A percentile compares a stretch with the other conserved stretches of the same genome.
Evolutionary conservation across 2,888 invertebrate genomes (phyloP).

Genomic region (Xestia ashworthii): DNA sequence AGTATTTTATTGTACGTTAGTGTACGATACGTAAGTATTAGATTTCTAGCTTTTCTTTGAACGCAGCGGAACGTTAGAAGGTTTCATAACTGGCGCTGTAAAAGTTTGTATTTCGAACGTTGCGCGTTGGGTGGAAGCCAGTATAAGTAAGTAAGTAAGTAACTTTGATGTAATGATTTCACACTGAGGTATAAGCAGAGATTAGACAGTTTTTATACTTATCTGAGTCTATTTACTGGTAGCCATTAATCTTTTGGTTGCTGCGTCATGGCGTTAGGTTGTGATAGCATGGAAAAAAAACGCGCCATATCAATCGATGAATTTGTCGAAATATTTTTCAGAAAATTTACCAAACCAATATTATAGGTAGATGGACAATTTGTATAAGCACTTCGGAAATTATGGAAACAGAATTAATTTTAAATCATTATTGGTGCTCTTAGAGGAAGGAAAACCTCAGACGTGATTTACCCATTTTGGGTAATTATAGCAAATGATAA

Average conservation of each 20-base stretch:
- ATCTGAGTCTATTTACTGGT: slow-evolving; percentile 32
- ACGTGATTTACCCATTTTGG: slow-evolving; percentile 21
- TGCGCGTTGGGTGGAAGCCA: slow-evolving; percentile 67
- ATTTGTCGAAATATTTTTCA: not conserved
- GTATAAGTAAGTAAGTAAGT: slow-evolving; percentile 50
- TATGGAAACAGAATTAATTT: slow-evolving; percentile 12
- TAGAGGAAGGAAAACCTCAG: slow-evolving; percentile 37
- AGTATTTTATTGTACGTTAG: slow-evolving; percentile 40
- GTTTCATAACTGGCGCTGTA: slow-evolving; percentile 55
- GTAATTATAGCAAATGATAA: slow-evolving; percentile 22
- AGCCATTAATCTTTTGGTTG: slow-evolving; percentile 57
- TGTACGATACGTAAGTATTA: slow-evolving; percentile 35
- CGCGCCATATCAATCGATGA: not conserved
- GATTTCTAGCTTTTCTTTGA: slow-evolving; percentile 45
- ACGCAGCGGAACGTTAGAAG: slow-evolving; percentile 15
- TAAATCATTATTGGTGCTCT: not conserved
- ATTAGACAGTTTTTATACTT: slow-evolving; percentile 53
- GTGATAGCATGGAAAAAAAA: not conserved
- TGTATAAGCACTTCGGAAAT: not conserved
- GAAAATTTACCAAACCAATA: not conserved
- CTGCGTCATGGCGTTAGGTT: slow-evolving; percentile 46
- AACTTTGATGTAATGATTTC: slow-evolving; percentile 59
- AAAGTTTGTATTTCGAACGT: slow-evolving; percentile 53
- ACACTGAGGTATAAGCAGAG: slow-evolving; percentile 47
- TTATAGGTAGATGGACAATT: not conserved